phyloP scores from a whole-genome alignment of 1,140 invertebrate genomes.

The Drosophila sulfurigaster region DNA sequence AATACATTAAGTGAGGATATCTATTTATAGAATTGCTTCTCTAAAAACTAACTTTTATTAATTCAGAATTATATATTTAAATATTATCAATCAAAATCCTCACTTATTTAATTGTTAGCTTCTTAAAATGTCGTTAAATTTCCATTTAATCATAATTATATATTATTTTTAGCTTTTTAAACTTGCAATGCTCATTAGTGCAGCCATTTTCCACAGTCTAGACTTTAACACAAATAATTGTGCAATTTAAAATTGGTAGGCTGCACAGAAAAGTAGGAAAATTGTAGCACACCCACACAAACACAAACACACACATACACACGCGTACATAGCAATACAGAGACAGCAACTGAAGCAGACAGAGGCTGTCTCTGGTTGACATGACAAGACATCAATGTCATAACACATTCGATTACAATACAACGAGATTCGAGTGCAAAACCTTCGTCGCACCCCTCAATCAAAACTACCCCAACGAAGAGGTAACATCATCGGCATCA shows the following conservation, averaged over 20 bases:
- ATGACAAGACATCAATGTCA: conserved; percentile 77
- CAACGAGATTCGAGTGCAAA: conserved; percentile 41
- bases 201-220: too few relatives aligned
- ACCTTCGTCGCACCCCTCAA: background rate
- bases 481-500: conserved; percentile 3
- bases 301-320: conserved; percentile 4
- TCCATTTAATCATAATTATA: too few relatives aligned
- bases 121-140: too few relatives aligned
- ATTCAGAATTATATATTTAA: too few relatives aligned
- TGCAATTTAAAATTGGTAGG: background rate
- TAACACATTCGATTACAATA: conserved; percentile 44
- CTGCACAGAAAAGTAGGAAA: conserved; percentile 4
- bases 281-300: conserved; percentile 29
- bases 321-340: background rate
- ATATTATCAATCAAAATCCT: too few relatives aligned
- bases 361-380: conserved; percentile 58
- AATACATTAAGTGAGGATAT: too few relatives aligned
- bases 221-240: background rate
- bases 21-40: too few relatives aligned
- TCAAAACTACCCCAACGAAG: conserved; percentile 9
- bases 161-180: too few relatives aligned
- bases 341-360: conserved; percentile 16
- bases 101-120: too few relatives aligned
- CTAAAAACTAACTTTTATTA: too few relatives aligned
- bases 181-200: too few relatives aligned